A percentile compares a stretch with the other conserved stretches of the same genome.
Conservation (phyloP, 2,888 invertebrate species). For the Tipula vernalis region DNA sequence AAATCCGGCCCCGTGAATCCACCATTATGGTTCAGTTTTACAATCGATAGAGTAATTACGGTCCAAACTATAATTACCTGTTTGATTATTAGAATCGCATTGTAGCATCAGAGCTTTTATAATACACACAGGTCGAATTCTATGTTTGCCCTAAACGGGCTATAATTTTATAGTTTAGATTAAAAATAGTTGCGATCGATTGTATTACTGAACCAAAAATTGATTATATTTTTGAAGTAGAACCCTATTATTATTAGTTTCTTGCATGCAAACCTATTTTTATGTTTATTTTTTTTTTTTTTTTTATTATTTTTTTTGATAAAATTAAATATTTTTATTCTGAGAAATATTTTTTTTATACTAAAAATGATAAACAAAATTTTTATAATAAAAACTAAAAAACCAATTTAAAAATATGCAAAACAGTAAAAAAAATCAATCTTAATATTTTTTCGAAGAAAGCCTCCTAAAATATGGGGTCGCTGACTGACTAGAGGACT, state of each 20-base stretch:
- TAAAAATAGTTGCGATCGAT: neutral
- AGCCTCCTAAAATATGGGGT: neutral
- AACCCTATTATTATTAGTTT: neutral
- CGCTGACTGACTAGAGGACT: conserved; percentile 4
- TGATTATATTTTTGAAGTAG: neutral
- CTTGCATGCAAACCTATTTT: neutral
- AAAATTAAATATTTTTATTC: neutral
- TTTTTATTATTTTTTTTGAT: neutral
- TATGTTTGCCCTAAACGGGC: neutral
- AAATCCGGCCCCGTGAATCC: too few relatives aligned
- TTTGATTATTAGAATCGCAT: neutral
- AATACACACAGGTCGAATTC: neutral
- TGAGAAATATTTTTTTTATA: neutral
- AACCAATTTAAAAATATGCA: neutral
- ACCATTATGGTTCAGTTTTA: neutral
- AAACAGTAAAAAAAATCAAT: conserved; percentile 4
- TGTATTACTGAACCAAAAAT: neutral
- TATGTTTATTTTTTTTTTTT: neutral
- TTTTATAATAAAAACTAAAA: neutral
- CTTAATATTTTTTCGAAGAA: conserved; percentile 4
- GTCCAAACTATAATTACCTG: neutral
- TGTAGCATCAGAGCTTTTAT: neutral
- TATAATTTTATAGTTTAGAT: neutral
- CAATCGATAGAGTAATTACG: neutral
- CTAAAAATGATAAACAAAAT: neutral